A percentile compares a stretch with the other conserved stretches of the same genome.
Conservation (phyloP, 2,888 invertebrate species). For the Opisthograptis luteolata region DNA sequence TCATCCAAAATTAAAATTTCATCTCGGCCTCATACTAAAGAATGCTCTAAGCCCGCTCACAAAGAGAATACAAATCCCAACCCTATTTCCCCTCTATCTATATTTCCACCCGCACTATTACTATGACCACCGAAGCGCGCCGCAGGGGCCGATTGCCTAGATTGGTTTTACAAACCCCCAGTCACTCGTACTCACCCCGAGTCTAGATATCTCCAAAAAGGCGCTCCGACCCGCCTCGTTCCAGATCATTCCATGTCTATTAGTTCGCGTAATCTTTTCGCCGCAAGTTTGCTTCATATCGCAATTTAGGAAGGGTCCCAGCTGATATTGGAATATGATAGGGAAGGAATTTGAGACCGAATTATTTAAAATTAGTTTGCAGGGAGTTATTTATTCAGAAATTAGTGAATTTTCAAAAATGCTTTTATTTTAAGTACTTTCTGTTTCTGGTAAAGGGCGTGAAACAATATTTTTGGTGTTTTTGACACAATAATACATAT, state of each 20-base stretch:
- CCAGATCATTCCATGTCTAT: conserved; percentile 34
- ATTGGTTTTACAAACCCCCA: conserved; percentile 39
- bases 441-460: too few species aligned
- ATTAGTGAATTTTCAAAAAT: too few species aligned
- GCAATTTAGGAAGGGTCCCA: not conserved
- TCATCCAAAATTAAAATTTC: too few species aligned
- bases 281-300: not conserved
- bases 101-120: conserved; percentile 21
- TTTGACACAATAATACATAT: too few species aligned
- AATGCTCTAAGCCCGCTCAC: too few species aligned
- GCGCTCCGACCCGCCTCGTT: conserved; percentile 22
- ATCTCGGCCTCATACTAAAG: too few species aligned
- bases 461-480: too few species aligned
- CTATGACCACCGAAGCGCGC: conserved; percentile 26
- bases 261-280: conserved; percentile 14
- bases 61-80: too few species aligned
- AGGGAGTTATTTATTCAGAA: too few species aligned
- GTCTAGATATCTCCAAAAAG: not conserved
- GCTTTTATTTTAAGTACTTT: too few species aligned
- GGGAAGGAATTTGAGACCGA: not conserved
- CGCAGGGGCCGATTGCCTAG: conserved; percentile 44
- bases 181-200: not conserved
- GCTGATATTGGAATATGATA: conserved; percentile 2
- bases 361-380: not conserved
- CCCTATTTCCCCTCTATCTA: not conserved